Percentiles rank a stretch among this genome's conserved stretches.
These are phyloP conservation scores for Diachasmimorpha longicaudata DNA, from an alignment of 1,140 invertebrate genomes.

Conservation along the genomic window DNA sequence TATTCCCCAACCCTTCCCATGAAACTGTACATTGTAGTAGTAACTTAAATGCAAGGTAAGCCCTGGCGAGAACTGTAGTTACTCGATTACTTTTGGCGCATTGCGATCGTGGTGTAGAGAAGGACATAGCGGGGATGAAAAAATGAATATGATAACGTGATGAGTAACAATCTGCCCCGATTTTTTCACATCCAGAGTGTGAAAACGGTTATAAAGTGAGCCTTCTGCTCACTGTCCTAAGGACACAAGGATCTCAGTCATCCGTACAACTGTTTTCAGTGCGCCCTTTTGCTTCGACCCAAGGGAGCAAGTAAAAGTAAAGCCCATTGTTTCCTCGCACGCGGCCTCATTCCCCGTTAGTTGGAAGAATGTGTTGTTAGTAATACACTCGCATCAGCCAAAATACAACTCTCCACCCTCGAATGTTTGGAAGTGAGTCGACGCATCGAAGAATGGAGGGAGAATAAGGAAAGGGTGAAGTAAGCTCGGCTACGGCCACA, in stretches of 20 bases:
- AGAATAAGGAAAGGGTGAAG: conserved; percentile 49
- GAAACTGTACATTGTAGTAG: too few relatives aligned
- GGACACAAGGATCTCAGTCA: conserved; percentile 42
- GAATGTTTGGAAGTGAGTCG: too few relatives aligned
- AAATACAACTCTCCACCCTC: conserved; percentile 17
- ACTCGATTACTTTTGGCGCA: too few relatives aligned
- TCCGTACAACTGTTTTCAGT: background rate
- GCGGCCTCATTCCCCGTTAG: conserved; percentile 25
- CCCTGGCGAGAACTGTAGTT: too few relatives aligned
- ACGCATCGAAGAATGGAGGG: background rate
- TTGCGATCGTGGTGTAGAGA: too few relatives aligned
- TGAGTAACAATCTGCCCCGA: too few relatives aligned
- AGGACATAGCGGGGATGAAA: too few relatives aligned
- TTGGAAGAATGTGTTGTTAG: conserved; percentile 33
- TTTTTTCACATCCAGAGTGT: conserved; percentile 50
- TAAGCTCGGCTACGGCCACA: conserved; percentile 52
- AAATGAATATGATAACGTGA: too few relatives aligned
- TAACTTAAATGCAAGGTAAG: too few relatives aligned
- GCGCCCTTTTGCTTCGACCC: background rate
- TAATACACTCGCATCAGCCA: conserved; percentile 50
- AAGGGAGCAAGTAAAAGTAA: background rate
- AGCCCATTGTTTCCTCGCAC: conserved; percentile 26
- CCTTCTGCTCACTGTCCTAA: conserved; percentile 55
- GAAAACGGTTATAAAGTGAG: conserved; percentile 60
- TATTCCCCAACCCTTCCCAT: too few relatives aligned